These are phyloP conservation scores for Hylia prasina DNA, from an alignment of 2,113 vertebrate species.

Conservation along the genomic window DNA sequence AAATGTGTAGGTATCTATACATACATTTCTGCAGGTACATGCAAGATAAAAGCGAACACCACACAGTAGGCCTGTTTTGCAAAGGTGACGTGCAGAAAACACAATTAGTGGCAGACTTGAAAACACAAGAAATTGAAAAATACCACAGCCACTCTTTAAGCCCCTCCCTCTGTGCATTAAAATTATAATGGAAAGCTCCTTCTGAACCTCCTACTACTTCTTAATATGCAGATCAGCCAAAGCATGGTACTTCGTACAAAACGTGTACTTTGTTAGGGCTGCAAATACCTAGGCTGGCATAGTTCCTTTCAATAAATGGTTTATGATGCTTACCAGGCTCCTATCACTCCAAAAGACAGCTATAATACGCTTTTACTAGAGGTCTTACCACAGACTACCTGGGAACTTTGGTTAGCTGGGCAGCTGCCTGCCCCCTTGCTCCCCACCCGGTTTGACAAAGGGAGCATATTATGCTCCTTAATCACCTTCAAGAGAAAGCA, in stretches of 20 bases:
- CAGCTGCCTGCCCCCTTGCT: background rate
- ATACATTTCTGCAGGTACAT: background rate
- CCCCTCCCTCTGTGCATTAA: background rate
- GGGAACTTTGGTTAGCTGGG: background rate
- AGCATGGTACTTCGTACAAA: background rate
- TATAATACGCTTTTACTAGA: background rate
- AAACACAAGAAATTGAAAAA: background rate
- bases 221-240: background rate
- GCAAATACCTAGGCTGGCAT: background rate
- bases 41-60: background rate
- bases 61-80: background rate
- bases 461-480: background rate
- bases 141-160: background rate
- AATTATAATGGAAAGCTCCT: background rate
- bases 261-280: background rate
- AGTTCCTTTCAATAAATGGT: background rate
- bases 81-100: background rate
- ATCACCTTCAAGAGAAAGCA: background rate
- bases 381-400: background rate
- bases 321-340: background rate
- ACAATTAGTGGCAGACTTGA: background rate
- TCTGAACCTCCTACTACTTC: background rate
- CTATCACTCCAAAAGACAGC: background rate
- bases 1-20: background rate
- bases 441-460: background rate